Evolutionary conservation across 2,113 vertebrate genomes (phyloP).

Genomic region (Nannobrachium achirus): DNA sequence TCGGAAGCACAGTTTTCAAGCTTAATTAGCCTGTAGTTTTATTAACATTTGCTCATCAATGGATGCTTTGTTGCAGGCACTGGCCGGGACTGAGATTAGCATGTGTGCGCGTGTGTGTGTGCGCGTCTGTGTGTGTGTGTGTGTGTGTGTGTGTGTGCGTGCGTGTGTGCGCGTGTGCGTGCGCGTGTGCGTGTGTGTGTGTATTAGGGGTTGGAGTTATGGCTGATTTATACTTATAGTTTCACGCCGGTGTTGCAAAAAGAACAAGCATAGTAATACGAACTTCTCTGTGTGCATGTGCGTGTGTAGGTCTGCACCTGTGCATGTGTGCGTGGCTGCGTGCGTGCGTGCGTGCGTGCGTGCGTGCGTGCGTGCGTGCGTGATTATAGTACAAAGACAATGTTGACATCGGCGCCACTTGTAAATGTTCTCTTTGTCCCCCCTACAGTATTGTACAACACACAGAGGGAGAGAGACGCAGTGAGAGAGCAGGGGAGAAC

Average conservation of each 20-base stretch:
- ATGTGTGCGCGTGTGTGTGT: neutral
- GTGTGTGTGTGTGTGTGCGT: slow-evolving; percentile 16
- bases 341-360: slow-evolving; percentile 21
- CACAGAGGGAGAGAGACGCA: neutral
- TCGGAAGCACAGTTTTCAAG: no score
- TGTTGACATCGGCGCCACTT: slow-evolving; percentile 49
- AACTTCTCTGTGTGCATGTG: neutral
- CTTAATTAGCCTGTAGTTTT: no score
- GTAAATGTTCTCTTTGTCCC: slow-evolving; percentile 42
- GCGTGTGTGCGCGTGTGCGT: neutral
- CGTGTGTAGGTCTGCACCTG: neutral
- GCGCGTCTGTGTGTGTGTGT: neutral
- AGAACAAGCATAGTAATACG: neutral
- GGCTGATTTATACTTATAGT: no score
- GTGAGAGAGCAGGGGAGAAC: no score
- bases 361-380: slow-evolving; percentile 23
- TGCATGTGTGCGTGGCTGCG: slow-evolving; percentile 3
- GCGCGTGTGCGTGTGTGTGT: slow-evolving; percentile 1
- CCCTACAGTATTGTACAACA: slow-evolving; percentile 25
- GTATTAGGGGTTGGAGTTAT: no score
- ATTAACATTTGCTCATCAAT: no score
- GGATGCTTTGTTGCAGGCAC: neutral
- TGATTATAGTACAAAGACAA: slow-evolving; percentile 41
- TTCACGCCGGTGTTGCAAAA: no score
- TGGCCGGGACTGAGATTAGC: neutral